These are phyloP conservation scores for Cervus canadensis DNA, from an alignment of 2,113 vertebrate genomes.

Conservation along the genomic window DNA sequence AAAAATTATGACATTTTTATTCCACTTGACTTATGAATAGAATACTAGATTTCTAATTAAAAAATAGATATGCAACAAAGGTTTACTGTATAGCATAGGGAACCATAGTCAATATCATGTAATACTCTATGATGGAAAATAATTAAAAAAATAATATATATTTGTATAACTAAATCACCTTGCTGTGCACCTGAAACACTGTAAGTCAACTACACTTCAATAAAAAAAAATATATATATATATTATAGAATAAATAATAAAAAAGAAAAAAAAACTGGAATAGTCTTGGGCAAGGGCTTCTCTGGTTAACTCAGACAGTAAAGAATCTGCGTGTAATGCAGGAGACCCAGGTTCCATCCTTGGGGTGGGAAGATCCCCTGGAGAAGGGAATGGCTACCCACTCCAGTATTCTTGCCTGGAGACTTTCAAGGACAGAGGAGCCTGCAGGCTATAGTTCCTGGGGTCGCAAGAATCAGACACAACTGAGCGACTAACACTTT, in stretches of 20 bases:
- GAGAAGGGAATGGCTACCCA: neutral
- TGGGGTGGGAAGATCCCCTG: neutral
- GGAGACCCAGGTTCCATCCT: neutral
- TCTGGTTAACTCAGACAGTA: neutral
- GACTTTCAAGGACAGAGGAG: neutral
- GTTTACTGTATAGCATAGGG: neutral
- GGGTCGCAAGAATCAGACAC: neutral
- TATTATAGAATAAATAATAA: neutral
- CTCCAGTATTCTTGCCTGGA: neutral
- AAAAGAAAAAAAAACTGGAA: neutral
- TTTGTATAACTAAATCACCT: neutral
- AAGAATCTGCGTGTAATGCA: neutral
- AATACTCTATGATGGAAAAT: neutral
- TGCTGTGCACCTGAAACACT: neutral
- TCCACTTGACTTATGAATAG: neutral
- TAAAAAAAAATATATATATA: neutral
- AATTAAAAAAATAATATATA: neutral
- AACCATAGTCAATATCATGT: neutral
- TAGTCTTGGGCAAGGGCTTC: neutral
- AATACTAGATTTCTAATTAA: neutral
- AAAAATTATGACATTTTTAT: neutral
- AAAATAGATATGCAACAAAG: neutral
- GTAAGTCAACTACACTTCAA: neutral
- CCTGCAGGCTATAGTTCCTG: neutral
- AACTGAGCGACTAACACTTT: neutral